Conservation (phyloP, 2,113 vertebrate species). For the Heliornis fulica region DNA sequence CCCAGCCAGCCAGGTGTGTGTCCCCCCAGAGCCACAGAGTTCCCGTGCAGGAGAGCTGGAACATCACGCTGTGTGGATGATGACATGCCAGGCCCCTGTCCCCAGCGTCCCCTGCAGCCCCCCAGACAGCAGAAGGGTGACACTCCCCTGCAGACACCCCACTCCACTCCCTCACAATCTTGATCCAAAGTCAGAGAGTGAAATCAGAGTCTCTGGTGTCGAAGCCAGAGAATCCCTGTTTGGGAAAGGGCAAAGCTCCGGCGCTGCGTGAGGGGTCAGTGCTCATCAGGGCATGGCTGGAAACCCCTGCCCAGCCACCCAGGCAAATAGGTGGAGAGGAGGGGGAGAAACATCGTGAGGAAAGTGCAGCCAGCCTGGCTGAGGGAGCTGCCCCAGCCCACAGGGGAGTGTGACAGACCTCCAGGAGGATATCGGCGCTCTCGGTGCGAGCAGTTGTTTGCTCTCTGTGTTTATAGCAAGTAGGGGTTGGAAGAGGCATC, state of each 20-base stretch:
- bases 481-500: background rate
- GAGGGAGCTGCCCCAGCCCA: background rate
- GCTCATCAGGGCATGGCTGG: background rate
- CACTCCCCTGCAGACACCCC: background rate
- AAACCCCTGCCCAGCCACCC: background rate
- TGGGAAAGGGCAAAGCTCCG: background rate
- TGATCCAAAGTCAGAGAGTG: background rate
- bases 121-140: accelerated
- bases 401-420: background rate
- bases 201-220: background rate
- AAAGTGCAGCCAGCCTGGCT: background rate
- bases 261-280: background rate
- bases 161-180: accelerated
- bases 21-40: background rate
- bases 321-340: background rate
- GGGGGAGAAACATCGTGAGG: background rate
- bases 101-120: background rate
- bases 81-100: background rate
- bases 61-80: accelerated
- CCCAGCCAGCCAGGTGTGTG: too few species aligned
- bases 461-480: background rate
- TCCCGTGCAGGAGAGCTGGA: background rate
- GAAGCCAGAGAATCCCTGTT: background rate
- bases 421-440: background rate
- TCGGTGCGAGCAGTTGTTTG: accelerated